These are phyloP conservation scores for Basileuterus tristriatus DNA, from an alignment of 2,797 vertebrate genomes.

Conservation along the genomic window DNA sequence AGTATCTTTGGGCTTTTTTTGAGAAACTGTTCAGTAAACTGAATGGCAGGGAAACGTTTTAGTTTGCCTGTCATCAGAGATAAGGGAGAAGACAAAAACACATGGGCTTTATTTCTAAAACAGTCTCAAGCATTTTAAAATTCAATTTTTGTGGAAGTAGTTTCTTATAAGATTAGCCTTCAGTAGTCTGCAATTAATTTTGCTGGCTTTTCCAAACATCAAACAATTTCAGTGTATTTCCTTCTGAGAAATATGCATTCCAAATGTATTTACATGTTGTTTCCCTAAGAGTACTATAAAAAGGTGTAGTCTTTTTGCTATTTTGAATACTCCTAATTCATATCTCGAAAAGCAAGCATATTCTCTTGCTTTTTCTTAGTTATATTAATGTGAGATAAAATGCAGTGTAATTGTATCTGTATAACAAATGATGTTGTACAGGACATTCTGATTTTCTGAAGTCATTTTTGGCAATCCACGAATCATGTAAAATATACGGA, in stretches of 20 bases:
- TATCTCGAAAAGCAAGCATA: neutral
- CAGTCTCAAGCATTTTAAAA: neutral
- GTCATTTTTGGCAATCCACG: conserved; percentile 90
- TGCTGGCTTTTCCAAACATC: neutral
- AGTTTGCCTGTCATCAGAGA: neutral
- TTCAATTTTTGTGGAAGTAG: neutral
- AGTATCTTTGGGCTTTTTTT: neutral
- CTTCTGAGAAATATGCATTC: neutral
- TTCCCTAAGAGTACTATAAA: neutral
- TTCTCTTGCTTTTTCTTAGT: neutral
- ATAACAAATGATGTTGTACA: conserved; percentile 29
- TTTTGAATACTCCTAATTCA: neutral
- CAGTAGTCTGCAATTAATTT: neutral
- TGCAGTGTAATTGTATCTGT: neutral
- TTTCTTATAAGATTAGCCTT: neutral
- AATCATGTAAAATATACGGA: conserved; percentile 87
- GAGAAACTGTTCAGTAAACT: neutral
- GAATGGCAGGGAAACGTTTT: neutral
- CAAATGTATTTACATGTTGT: neutral
- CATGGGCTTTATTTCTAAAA: neutral
- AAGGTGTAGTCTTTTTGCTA: neutral
- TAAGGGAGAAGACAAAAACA: neutral
- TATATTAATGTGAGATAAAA: neutral
- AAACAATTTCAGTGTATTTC: neutral
- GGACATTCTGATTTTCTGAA: conserved; percentile 83